Evolutionary conservation across 2,113 vertebrate genomes (phyloP).

Genomic region (Myodes glareolus): DNA sequence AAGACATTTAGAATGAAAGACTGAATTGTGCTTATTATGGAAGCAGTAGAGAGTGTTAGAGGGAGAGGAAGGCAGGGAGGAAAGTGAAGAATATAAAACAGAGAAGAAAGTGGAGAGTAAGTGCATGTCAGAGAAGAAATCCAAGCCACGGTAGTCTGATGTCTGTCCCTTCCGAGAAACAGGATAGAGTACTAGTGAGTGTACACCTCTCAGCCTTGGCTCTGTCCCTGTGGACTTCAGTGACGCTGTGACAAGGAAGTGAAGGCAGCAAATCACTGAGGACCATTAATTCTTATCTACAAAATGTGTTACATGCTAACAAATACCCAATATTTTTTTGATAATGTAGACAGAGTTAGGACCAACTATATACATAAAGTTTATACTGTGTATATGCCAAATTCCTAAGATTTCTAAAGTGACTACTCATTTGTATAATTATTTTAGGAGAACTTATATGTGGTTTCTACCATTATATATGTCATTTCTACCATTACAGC

Average conservation of each 20-base stretch:
- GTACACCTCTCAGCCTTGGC: background rate
- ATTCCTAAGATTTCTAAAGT: background rate
- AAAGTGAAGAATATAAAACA: background rate
- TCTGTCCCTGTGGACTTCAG: background rate
- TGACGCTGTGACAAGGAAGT: background rate
- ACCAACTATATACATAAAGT: slow-evolving; percentile 16
- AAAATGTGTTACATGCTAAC: slow-evolving; percentile 22
- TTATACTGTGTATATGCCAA: background rate
- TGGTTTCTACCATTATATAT: background rate
- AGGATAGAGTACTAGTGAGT: background rate
- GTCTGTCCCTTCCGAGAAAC: background rate
- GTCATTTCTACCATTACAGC: background rate
- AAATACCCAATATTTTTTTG: slow-evolving; percentile 33
- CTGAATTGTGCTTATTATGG: background rate
- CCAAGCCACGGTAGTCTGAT: background rate
- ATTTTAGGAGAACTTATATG: background rate
- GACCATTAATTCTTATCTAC: slow-evolving; percentile 22
- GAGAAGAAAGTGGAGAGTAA: background rate
- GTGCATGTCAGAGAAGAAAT: background rate
- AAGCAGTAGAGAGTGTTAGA: slow-evolving; percentile 12
- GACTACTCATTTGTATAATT: background rate
- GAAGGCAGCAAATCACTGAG: background rate
- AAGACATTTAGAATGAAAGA: background rate
- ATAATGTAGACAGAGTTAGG: background rate
- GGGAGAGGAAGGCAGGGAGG: background rate